Evolutionary conservation across 2,797 vertebrate genomes (phyloP).

Genomic region (Pygocentrus nattereri): DNA sequence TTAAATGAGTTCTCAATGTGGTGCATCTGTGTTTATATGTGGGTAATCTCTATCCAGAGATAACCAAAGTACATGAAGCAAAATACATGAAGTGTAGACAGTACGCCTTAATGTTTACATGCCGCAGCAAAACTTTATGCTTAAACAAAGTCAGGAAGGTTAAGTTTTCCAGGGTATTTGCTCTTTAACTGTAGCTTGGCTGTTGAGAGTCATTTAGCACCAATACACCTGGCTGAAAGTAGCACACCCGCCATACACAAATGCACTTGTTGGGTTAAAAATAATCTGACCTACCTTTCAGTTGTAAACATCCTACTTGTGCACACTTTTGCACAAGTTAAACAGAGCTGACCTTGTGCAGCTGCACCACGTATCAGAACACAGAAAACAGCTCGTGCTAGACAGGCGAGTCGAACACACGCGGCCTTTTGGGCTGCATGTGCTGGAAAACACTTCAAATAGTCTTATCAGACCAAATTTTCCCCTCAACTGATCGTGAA

Average conservation of each 20-base stretch:
- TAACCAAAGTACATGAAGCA: too few relatives aligned
- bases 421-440: slow-evolving; percentile 38
- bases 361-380: slow-evolving; percentile 51
- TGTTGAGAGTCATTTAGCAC: slow-evolving; percentile 2
- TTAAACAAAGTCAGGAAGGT: background rate
- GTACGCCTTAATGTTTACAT: too few relatives aligned
- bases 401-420: slow-evolving; percentile 48
- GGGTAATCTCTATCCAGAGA: too few relatives aligned
- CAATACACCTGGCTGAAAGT: slow-evolving; percentile 45
- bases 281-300: slow-evolving; percentile 65
- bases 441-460: slow-evolving; percentile 47
- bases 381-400: slow-evolving; percentile 31
- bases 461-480: slow-evolving; percentile 52
- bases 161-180: background rate
- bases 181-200: background rate
- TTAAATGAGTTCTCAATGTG: too few relatives aligned
- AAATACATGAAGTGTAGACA: too few relatives aligned
- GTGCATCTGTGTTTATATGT: too few relatives aligned
- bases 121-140: too few relatives aligned
- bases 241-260: slow-evolving; percentile 13
- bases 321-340: slow-evolving; percentile 44
- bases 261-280: slow-evolving; percentile 55
- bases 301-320: slow-evolving; percentile 54
- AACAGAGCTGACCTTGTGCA: slow-evolving; percentile 50
- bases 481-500: slow-evolving; percentile 49